Percentiles rank a stretch among this genome's conserved stretches.
Conservation (phyloP, 2,113 vertebrate genomes). For the Perognathus longimembris region DNA sequence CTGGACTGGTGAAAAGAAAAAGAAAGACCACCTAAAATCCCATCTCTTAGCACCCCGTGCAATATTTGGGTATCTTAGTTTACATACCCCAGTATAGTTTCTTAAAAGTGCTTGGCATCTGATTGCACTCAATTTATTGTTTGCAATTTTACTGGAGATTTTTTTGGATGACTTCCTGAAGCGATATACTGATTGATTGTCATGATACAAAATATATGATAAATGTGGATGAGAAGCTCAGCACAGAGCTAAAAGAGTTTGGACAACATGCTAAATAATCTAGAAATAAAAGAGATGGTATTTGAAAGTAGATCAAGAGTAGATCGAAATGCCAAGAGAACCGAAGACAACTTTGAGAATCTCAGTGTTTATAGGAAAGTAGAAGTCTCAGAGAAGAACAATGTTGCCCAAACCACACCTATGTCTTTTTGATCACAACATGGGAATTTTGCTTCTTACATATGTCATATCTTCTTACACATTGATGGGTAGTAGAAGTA, state of each 20-base stretch:
- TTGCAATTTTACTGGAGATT: background rate
- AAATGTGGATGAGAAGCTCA: background rate
- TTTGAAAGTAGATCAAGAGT: background rate
- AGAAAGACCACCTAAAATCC: background rate
- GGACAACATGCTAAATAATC: background rate
- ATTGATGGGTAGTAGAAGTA: background rate
- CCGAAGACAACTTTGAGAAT: background rate
- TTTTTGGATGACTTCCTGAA: background rate
- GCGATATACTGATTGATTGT: background rate
- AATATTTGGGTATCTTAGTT: background rate
- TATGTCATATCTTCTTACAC: background rate
- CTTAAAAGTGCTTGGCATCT: background rate
- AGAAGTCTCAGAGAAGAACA: slow-evolving; percentile 5
- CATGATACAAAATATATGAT: background rate
- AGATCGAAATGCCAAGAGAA: background rate
- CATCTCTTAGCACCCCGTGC: background rate
- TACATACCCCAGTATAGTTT: background rate
- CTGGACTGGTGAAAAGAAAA: no score
- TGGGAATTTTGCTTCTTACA: slow-evolving; percentile 21
- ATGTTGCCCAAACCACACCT: background rate
- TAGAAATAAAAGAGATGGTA: background rate
- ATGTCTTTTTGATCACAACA: background rate
- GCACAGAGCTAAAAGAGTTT: background rate
- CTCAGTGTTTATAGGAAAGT: background rate
- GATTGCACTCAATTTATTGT: background rate